Percentiles rank a stretch among this genome's conserved stretches.
phyloP scores from a whole-genome alignment of 2,888 invertebrate species.

The Cantharis rufa region DNA sequence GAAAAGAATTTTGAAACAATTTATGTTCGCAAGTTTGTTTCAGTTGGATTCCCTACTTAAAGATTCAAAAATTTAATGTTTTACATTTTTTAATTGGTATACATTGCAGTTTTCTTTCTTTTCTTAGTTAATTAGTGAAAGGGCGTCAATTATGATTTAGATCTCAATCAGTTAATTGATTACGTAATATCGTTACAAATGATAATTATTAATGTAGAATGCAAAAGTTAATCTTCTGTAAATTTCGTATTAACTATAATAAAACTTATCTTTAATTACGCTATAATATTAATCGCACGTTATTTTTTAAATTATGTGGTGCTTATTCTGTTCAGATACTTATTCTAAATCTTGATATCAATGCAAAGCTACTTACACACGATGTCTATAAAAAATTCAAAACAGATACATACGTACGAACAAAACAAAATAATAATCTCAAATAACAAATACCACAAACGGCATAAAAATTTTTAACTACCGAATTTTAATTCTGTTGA shows the following conservation, averaged over 20 bases:
- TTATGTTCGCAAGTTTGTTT: neutral
- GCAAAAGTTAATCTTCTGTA: neutral
- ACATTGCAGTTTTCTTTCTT: neutral
- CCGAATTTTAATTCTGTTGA: neutral
- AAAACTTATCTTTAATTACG: neutral
- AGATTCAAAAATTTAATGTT: neutral
- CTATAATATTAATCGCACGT: neutral
- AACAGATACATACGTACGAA: neutral
- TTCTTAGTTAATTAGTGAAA: neutral
- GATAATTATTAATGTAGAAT: neutral
- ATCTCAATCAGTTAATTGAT: neutral
- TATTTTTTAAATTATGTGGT: neutral
- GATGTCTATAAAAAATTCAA: too few relatives aligned
- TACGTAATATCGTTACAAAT: neutral
- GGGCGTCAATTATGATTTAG: neutral
- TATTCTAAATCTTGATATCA: neutral
- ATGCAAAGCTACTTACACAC: neutral
- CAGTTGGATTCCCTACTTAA: neutral
- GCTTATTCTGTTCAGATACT: neutral
- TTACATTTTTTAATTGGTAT: neutral
- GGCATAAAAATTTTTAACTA: neutral
- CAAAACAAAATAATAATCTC: neutral
- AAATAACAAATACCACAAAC: neutral
- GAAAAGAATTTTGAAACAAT: neutral
- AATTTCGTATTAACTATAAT: neutral